These are phyloP conservation scores for Podotricha telesiphe DNA, from an alignment of 2,888 invertebrate genomes.

Conservation along the genomic window DNA sequence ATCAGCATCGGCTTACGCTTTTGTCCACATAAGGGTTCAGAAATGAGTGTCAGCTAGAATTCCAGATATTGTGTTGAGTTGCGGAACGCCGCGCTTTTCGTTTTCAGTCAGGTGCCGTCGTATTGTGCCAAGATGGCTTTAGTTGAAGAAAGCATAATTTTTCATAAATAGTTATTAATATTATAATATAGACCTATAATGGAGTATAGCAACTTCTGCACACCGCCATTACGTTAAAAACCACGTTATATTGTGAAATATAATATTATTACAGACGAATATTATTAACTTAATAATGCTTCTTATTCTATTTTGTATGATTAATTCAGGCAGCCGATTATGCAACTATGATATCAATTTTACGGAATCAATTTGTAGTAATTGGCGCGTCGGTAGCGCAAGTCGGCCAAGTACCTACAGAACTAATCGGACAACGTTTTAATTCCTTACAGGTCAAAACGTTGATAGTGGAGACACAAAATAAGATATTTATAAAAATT, in stretches of 20 bases:
- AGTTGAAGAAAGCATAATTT: too few relatives aligned
- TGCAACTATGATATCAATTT: conserved; percentile 66
- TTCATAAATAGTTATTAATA: too few relatives aligned
- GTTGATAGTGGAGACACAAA: neutral
- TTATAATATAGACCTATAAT: too few relatives aligned
- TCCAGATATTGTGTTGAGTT: too few relatives aligned
- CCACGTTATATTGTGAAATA: neutral
- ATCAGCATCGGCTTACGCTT: too few relatives aligned
- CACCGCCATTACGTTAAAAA: neutral
- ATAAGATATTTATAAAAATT: too few relatives aligned
- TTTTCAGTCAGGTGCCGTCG: too few relatives aligned
- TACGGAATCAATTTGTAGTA: conserved; percentile 67
- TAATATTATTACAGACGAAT: neutral
- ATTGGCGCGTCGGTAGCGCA: conserved; percentile 62
- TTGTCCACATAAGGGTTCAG: too few relatives aligned
- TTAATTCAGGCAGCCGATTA: conserved; percentile 48
- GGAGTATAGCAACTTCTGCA: too few relatives aligned
- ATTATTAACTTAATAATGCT: neutral
- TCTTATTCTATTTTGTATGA: neutral
- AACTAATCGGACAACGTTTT: conserved; percentile 63
- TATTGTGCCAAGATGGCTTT: too few relatives aligned
- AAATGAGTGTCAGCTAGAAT: too few relatives aligned
- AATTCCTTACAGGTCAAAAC: conserved; percentile 50
- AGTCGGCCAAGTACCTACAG: conserved; percentile 68
- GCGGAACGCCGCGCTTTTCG: too few relatives aligned